Conservation (phyloP, 2,888 invertebrate species). For the Venusia cambrica region DNA sequence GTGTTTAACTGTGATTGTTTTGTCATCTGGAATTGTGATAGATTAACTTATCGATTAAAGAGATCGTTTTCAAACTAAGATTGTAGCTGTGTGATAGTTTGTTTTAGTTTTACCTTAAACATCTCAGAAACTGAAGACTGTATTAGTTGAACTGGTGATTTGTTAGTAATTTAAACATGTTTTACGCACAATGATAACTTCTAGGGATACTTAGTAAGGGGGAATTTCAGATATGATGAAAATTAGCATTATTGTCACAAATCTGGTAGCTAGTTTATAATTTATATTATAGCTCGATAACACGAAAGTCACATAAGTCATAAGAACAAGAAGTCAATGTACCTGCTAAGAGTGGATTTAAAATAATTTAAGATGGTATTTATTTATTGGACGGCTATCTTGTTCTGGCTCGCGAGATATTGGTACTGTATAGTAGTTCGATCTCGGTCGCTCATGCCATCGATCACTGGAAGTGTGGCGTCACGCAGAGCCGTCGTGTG, state of each 20-base stretch:
- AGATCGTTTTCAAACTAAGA: no score
- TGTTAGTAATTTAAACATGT: no score
- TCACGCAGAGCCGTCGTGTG: conserved; percentile 80
- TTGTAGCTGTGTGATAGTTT: no score
- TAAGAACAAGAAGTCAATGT: conserved; percentile 76
- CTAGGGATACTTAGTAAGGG: no score
- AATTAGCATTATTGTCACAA: no score
- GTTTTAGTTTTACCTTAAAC: no score
- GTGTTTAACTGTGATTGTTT: conserved; percentile 28
- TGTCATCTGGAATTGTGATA: conserved; percentile 14
- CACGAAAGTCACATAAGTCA: conserved; percentile 59
- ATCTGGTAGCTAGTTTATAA: conserved; percentile 43
- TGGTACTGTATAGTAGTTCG: conserved; percentile 41
- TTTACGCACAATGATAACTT: no score
- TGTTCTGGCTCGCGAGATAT: conserved; percentile 44
- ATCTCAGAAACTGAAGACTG: no score
- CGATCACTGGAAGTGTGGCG: conserved; percentile 79
- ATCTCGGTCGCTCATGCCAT: conserved; percentile 64
- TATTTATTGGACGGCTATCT: conserved; percentile 62
- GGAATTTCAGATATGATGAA: no score
- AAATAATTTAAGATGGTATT: conserved; percentile 73
- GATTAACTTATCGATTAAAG: conserved; percentile 1
- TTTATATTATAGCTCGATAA: conserved; percentile 48
- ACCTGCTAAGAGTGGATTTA: conserved; percentile 71
- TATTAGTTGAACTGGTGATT: no score